Percentiles rank a stretch among this genome's conserved stretches.
Evolutionary conservation across 2,888 invertebrate species (phyloP).

Genomic region (Allygus modestus): DNA sequence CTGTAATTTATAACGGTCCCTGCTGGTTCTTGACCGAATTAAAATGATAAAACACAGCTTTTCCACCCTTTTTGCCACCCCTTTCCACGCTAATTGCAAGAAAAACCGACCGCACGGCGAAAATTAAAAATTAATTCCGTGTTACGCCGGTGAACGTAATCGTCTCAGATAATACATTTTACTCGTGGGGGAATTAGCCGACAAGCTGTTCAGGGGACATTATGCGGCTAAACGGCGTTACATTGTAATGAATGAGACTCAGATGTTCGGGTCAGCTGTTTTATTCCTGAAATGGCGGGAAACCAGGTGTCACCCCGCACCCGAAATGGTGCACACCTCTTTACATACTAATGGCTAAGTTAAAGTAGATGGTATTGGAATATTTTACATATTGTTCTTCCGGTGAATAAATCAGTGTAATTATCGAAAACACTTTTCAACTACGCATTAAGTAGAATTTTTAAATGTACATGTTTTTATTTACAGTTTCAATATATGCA

Average conservation of each 20-base stretch:
- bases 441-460: too few relatives aligned
- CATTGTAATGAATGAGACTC: conserved; percentile 55
- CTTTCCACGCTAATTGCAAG: conserved; percentile 59
- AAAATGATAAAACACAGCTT: conserved; percentile 65
- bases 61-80: conserved; percentile 5
- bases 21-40: conserved; percentile 61
- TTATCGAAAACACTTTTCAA: too few relatives aligned
- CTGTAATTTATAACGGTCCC: conserved; percentile 59
- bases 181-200: conserved; percentile 29
- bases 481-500: too few relatives aligned
- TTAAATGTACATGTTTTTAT: too few relatives aligned
- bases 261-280: conserved; percentile 42
- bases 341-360: background rate
- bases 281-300: conserved; percentile 41
- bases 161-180: conserved; percentile 56
- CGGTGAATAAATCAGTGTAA: too few relatives aligned
- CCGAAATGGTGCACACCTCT: background rate
- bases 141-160: background rate
- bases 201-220: conserved; percentile 52
- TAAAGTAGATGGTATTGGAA: too few relatives aligned
- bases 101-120: conserved; percentile 62
- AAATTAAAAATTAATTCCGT: conserved; percentile 65
- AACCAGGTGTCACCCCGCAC: conserved; percentile 19
- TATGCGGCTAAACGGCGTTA: conserved; percentile 33
- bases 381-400: too few relatives aligned